These are phyloP conservation scores for Lipophrys pholis DNA, from an alignment of 2,113 vertebrate species.

Conservation along the genomic window DNA sequence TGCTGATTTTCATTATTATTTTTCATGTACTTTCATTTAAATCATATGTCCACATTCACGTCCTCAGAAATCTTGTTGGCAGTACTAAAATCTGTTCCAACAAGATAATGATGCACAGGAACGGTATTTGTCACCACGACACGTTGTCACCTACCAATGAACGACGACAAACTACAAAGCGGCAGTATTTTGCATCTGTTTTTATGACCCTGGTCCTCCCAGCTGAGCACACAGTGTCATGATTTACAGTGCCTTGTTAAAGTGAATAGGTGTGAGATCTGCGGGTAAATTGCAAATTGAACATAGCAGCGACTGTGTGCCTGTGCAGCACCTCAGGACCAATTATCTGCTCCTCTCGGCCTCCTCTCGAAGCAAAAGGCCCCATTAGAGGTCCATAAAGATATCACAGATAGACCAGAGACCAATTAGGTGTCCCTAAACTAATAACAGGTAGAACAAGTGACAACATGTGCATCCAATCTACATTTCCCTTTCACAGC, in stretches of 20 bases:
- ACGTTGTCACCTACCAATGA: conserved; percentile 40
- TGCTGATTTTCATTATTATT: too few species aligned
- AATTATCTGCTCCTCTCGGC: conserved; percentile 69
- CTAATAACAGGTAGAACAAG: conserved; percentile 68
- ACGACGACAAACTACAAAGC: conserved; percentile 36
- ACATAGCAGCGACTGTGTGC: conserved; percentile 26
- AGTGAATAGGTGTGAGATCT: conserved; percentile 59
- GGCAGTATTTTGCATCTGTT: conserved; percentile 40
- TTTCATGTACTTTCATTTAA: too few species aligned
- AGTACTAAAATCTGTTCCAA: conserved; percentile 4
- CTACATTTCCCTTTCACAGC: conserved; percentile 46
- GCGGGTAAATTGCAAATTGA: conserved; percentile 65
- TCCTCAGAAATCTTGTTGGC: not conserved
- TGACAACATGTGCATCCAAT: conserved; percentile 54
- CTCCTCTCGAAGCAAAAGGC: conserved; percentile 52
- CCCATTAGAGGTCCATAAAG: conserved; percentile 68
- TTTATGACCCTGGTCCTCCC: conserved; percentile 23
- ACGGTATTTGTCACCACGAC: conserved; percentile 22
- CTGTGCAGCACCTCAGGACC: conserved; percentile 64
- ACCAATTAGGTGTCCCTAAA: conserved; percentile 77
- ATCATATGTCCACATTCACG: not conserved
- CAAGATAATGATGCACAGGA: conserved; percentile 5
- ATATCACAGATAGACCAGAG: conserved; percentile 72
- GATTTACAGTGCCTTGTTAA: conserved; percentile 64
- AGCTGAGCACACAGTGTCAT: conserved; percentile 23